A percentile compares a stretch with the other conserved stretches of the same genome.
phyloP scores from a whole-genome alignment of 2,888 invertebrate genomes.

The Cephus pulcher region DNA sequence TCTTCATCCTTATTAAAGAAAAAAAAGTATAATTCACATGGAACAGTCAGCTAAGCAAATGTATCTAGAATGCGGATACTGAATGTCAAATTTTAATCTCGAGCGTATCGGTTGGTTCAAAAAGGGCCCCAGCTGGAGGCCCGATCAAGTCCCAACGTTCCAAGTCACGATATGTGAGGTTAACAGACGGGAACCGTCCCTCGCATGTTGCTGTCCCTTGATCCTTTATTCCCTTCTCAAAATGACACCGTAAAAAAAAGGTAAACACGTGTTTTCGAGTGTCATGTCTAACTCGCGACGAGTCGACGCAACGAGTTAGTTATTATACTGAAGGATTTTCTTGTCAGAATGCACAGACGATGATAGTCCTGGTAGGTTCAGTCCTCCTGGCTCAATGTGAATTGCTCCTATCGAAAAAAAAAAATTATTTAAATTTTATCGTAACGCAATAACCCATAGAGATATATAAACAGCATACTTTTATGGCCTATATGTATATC shows the following conservation, averaged over 20 bases:
- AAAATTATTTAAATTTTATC: neutral
- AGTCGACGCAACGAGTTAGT: conserved; percentile 17
- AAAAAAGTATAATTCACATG: neutral
- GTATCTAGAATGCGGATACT: conserved; percentile 22
- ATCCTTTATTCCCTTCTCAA: conserved; percentile 33
- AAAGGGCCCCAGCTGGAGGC: conserved; percentile 2
- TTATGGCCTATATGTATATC: neutral
- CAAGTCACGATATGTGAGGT: conserved; percentile 18
- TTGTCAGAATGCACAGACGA: conserved; percentile 12
- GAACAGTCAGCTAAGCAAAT: conserved; percentile 34
- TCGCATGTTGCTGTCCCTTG: conserved; percentile 18
- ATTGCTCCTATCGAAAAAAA: neutral
- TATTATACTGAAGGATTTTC: conserved; percentile 22
- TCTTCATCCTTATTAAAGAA: conserved; percentile 14
- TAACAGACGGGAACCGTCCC: conserved; percentile 27
- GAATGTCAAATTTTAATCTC: neutral
- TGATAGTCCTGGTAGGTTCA: neutral
- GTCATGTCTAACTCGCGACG: conserved; percentile 30
- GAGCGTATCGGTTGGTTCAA: neutral
- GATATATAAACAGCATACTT: neutral
- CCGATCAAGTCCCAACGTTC: conserved; percentile 23
- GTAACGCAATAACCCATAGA: no score
- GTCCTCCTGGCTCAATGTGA: neutral
- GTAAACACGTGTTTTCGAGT: conserved; percentile 44
- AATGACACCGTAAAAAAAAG: conserved; percentile 32